Evolutionary conservation across 2,797 vertebrate species (phyloP), one percentile per base, ranked within the genome.

Genomic region (Ataeniobius toweri): DNA sequence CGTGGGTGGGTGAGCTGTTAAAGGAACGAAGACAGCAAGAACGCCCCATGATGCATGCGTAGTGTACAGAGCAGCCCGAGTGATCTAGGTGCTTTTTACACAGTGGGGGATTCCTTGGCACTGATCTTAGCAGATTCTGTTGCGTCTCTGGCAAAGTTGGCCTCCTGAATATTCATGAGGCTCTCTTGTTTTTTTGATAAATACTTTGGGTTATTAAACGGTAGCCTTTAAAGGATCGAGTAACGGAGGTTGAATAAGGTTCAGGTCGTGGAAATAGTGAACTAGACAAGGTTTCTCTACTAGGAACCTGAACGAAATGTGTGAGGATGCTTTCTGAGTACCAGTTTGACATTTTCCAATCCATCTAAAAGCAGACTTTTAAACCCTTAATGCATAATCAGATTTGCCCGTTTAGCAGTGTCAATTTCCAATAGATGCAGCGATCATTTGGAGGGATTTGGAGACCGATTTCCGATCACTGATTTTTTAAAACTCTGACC

Each of bases 121-220:
- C 90, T 91, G 90, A 93, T 89, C 88, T 92, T 88, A 91, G 89
- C 84, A 1, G 89, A 88, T 91, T 92, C 80, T 77, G 82, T 39
- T 73, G 81, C 78, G 16, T 91, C 85, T 89, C 80, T 75, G 46
- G 81, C 82, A n/a, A 79, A 14, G 87, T 82, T 69, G 78, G 79
- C 13, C 0, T 26, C 77, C 73, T 93, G 83, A 91, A 92, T 94
- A 93, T 92, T 91, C 85, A 93, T 86, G 80, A 88, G 77, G 71
- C 76, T 81, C 48, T 83, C 89, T 84, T 86, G 90, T 67, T 82
- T 90, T 84, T 85, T 83, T 55, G 78, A 79, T 90, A 91, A 93
- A 91, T 91, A 89, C 89, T 82, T 90, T 0, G 71, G 75, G 84
- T 80, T 58, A 76, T 79, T 89, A 79, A 82, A 73, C 46, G 31